Conservation (phyloP, 2,888 invertebrate genomes). For the Acanthosepion pharaonis region DNA sequence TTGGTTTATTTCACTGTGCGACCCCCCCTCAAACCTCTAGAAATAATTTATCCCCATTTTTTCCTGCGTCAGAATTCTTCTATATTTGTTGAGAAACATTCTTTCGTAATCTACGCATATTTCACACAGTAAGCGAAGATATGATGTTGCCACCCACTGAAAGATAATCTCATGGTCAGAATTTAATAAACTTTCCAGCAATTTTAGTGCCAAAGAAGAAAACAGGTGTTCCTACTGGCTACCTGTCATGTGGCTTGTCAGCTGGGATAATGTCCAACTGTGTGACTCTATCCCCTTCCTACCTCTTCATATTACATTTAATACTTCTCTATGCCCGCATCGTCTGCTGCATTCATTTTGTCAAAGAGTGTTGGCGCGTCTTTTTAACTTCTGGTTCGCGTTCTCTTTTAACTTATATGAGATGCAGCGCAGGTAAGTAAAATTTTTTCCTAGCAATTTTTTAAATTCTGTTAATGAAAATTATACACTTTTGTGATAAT, state of each 20-base stretch:
- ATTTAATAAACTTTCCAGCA: background rate
- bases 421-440: background rate
- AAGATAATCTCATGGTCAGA: background rate
- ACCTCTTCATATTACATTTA: background rate
- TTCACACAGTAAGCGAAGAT: background rate
- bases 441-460: background rate
- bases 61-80: too few species aligned
- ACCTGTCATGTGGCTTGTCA: background rate
- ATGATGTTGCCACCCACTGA: background rate
- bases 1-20: too few species aligned
- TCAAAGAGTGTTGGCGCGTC: background rate
- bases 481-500: too few species aligned
- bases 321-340: background rate
- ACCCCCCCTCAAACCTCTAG: too few species aligned
- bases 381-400: background rate
- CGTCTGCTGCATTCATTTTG: background rate
- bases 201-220: background rate
- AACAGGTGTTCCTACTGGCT: background rate
- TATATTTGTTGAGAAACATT: too few species aligned
- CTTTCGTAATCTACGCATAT: background rate
- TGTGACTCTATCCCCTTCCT: background rate
- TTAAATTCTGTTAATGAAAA: too few species aligned
- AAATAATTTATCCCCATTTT: too few species aligned
- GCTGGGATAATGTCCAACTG: background rate
- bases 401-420: background rate